Percentiles rank a stretch among this genome's conserved stretches.
Conservation (phyloP, 2,797 vertebrate species). For the Halcyon chelicuti region DNA sequence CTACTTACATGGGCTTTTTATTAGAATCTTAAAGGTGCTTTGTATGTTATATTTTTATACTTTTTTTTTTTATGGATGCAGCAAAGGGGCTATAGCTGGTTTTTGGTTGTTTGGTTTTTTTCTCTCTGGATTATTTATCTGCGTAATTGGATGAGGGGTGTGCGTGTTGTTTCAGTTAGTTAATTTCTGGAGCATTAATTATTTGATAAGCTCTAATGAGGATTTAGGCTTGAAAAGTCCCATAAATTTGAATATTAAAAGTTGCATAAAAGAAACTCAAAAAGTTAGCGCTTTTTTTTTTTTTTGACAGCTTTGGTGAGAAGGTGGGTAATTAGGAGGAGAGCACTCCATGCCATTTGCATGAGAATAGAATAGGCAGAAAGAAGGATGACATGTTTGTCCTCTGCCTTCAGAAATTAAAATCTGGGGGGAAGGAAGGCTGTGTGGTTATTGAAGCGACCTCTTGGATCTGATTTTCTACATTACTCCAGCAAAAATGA, state of each 20-base stretch:
- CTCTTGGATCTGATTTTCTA: conserved; percentile 16
- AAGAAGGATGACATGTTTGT: conserved; percentile 55
- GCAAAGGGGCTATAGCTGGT: not conserved
- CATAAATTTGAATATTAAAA: conserved; percentile 58
- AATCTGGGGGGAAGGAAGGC: not conserved
- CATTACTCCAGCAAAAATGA: not conserved
- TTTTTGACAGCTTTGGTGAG: conserved; percentile 42
- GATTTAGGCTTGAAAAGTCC: conserved; percentile 49
- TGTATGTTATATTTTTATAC: not conserved
- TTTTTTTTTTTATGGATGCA: not conserved
- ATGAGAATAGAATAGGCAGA: conserved; percentile 28
- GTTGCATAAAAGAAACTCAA: conserved; percentile 53
- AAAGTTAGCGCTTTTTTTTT: not conserved
- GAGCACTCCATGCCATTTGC: conserved; percentile 35
- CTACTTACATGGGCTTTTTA: not conserved
- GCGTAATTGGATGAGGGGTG: conserved; percentile 40
- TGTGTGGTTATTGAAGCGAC: not conserved
- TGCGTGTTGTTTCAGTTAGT: conserved; percentile 37
- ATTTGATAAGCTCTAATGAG: conserved; percentile 60
- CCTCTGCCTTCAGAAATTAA: conserved; percentile 31
- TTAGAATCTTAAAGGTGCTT: not conserved
- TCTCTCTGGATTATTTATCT: conserved; percentile 28
- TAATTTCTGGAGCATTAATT: conserved; percentile 62
- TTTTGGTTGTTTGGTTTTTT: not conserved
- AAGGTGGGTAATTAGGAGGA: conserved; percentile 34